These are phyloP conservation scores for Rhizomys pruinosus DNA, from an alignment of 2,113 vertebrate species.

Conservation along the genomic window DNA sequence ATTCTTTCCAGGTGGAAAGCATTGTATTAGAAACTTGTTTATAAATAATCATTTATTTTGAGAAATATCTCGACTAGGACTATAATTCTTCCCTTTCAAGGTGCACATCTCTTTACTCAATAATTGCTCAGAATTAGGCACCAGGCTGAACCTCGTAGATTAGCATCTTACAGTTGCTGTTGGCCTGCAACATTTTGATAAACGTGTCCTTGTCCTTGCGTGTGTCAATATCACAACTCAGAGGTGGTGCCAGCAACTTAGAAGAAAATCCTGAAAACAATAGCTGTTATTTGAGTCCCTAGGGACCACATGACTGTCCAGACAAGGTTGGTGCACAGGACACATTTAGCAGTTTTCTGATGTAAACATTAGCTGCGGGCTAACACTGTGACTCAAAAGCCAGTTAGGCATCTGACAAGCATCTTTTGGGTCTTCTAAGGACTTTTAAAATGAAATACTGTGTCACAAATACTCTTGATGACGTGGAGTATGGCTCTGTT, in stretches of 20 bases:
- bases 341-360: not conserved
- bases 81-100: not conserved
- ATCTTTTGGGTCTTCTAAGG: not conserved
- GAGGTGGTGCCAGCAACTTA: not conserved
- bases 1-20: not conserved
- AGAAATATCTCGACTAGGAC: no score
- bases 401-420: not conserved
- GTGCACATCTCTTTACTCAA: not conserved
- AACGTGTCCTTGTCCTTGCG: not conserved
- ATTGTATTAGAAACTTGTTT: not conserved
- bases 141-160: not conserved
- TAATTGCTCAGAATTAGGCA: not conserved
- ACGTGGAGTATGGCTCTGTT: not conserved
- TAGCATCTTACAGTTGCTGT: not conserved
- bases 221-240: not conserved
- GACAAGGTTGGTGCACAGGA: not conserved
- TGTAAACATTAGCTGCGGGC: not conserved
- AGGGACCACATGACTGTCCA: not conserved
- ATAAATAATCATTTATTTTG: not conserved
- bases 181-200: not conserved
- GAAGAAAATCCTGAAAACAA: slow-evolving; percentile 7
- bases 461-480: not conserved
- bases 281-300: not conserved
- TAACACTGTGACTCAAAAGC: not conserved
- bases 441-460: not conserved